Base-by-base conservation (phyloP, 2,113 vertebrate genomes). In the Caranx melampygus region DNA sequence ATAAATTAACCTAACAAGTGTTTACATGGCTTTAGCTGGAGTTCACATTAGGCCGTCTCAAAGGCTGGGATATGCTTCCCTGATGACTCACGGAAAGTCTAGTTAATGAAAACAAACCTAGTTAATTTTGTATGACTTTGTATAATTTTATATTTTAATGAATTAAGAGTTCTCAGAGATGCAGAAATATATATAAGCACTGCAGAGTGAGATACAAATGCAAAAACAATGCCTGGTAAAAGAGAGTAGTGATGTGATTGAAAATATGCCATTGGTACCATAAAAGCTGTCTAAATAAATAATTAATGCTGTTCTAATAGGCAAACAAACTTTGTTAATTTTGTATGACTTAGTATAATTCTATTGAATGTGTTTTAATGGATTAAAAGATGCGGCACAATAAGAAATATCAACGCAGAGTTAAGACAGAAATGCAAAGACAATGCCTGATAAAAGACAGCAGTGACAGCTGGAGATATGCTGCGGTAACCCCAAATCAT, bases 1-100 rank as follows among this genome's bases (percentile, higher is more conserved):
- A 59, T 65, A 49, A 69, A 55, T 55, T 42, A 73, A 75, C 58
- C 26, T 26, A 65, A 77, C 67, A 68, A 72, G 45, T 83, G 63
- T 83, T 76, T 72, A 83, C 51, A 65, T 40, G 44, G 42, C 61
- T 58, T 13, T 5, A 59, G 63, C 21, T 16, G 5, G 26, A 45
- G 65, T 71, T 79, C 47, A 72, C 35, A 20, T 52, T 14, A 34
- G 33, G 40, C 33, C 47, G 5, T 49, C 42, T 52, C 2, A 76
- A 3, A 42, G 51, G 54, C 51, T 49, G 35, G 16, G 26, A 47
- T 54, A 14, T 60, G 35, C 26, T 33, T 80, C 31, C 40, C 21
- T 44, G 61, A 33, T 49, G 31, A 35, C 40, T 62, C 49, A 7
- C 33, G 44, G 54, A 59, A 51, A 75, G 33, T 26, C 20, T 34